Conservation (phyloP, 2,888 invertebrate species). For the Drosophila stalkeri region DNA sequence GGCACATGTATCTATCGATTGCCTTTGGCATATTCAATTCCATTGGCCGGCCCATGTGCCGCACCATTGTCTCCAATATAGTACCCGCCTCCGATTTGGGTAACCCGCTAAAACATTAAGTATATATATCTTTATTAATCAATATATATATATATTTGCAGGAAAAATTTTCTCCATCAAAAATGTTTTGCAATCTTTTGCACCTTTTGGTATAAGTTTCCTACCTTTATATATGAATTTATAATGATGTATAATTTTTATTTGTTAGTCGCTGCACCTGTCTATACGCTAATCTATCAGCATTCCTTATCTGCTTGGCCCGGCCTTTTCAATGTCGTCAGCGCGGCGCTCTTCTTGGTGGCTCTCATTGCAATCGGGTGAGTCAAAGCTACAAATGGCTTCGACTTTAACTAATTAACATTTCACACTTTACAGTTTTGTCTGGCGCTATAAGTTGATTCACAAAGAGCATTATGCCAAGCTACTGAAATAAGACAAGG, state of each 20-base stretch:
- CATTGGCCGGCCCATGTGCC: constrained; percentile 82
- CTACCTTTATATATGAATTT: not conserved
- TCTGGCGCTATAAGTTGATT: constrained; percentile 68
- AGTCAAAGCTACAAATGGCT: constrained; percentile 29
- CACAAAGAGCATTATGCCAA: constrained; percentile 72
- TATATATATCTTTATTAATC: not conserved
- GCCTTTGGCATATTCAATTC: constrained; percentile 75
- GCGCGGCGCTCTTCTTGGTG: constrained; percentile 85
- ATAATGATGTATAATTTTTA: not conserved
- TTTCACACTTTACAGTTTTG: constrained; percentile 57
- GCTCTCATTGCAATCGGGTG: constrained; percentile 79
- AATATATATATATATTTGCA: constrained; percentile 31
- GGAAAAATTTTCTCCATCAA: constrained; percentile 90
- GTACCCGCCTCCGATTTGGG: constrained; percentile 85
- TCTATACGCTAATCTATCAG: constrained; percentile 89
- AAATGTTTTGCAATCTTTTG: constrained; percentile 88
- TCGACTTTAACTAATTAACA: not conserved
- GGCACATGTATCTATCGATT: constrained; percentile 82
- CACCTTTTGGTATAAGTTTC: constrained; percentile 85
- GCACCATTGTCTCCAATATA: constrained; percentile 83
- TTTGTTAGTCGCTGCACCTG: constrained; percentile 86
- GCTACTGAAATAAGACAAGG: constrained; percentile 64
- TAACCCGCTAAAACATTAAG: constrained; percentile 8
- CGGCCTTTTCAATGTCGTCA: constrained; percentile 87
- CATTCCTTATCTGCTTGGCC: constrained; percentile 87